Conservation (phyloP, 2,888 invertebrate species). For the Pherbina coryleti region DNA sequence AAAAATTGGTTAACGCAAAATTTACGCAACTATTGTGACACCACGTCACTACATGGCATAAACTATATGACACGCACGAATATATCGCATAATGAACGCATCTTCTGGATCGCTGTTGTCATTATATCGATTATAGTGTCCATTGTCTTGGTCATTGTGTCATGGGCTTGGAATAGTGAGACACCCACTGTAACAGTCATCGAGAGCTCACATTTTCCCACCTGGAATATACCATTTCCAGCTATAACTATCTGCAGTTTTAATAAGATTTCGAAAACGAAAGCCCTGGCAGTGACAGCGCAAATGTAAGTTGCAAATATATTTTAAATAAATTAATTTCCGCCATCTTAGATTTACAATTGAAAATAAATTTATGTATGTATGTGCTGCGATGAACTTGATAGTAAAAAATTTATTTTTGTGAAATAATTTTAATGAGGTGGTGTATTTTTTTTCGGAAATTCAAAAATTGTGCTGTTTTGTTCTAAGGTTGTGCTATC, state of each 20-base stretch:
- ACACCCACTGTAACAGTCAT: conserved; percentile 76
- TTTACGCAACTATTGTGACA: conserved; percentile 74
- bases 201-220: conserved; percentile 72
- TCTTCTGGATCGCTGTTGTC: conserved; percentile 73
- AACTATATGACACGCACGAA: conserved; percentile 76
- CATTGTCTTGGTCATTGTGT: conserved; percentile 72
- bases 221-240: conserved; percentile 74
- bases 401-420: no score
- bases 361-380: no score
- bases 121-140: conserved; percentile 72
- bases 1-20: conserved; percentile 61
- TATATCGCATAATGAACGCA: conserved; percentile 72
- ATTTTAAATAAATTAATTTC: not conserved
- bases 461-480: no score
- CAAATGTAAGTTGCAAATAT: conserved; percentile 67
- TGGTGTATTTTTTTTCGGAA: no score
- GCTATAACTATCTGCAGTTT: conserved; percentile 73
- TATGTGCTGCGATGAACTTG: no score
- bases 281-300: conserved; percentile 63
- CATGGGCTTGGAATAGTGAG: conserved; percentile 74
- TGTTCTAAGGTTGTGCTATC: no score
- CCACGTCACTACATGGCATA: conserved; percentile 80
- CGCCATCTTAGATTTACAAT: no score
- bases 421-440: no score
- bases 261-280: conserved; percentile 71